These are phyloP conservation scores for Pteropus rufus DNA, from an alignment of 2,797 vertebrate genomes.

Conservation along the genomic window DNA sequence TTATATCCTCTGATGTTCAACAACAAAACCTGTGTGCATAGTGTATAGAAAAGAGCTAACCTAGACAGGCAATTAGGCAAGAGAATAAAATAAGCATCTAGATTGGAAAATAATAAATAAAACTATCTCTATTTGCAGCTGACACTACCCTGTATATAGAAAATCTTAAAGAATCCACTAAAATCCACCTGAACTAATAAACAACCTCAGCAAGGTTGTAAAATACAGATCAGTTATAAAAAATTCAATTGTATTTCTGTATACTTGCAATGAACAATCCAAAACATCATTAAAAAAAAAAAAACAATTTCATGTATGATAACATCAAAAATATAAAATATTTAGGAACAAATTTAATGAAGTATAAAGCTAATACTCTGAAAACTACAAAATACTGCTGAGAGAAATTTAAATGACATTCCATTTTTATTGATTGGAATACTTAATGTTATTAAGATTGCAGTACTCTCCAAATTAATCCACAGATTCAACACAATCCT, in stretches of 20 bases:
- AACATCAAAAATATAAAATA: neutral
- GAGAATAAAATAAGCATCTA: neutral
- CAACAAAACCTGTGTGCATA: neutral
- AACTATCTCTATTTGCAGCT: neutral
- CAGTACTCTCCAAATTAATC: neutral
- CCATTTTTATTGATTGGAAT: neutral
- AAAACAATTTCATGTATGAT: neutral
- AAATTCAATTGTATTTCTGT: neutral
- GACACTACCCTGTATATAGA: neutral
- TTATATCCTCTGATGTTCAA: neutral
- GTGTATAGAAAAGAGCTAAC: neutral
- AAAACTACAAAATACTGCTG: neutral
- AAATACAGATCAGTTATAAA: neutral
- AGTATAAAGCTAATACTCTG: neutral
- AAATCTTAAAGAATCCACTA: neutral
- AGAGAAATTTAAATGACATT: neutral
- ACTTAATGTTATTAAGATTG: neutral
- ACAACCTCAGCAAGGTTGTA: neutral
- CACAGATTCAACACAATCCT: neutral
- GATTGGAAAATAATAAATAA: neutral
- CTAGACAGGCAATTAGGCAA: neutral
- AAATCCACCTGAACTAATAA: neutral
- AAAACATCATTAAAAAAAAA: neutral
- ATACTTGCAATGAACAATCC: neutral
- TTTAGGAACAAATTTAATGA: neutral